Conservation (phyloP, 2,888 invertebrate species). For the Acanthosepion esculentum region DNA sequence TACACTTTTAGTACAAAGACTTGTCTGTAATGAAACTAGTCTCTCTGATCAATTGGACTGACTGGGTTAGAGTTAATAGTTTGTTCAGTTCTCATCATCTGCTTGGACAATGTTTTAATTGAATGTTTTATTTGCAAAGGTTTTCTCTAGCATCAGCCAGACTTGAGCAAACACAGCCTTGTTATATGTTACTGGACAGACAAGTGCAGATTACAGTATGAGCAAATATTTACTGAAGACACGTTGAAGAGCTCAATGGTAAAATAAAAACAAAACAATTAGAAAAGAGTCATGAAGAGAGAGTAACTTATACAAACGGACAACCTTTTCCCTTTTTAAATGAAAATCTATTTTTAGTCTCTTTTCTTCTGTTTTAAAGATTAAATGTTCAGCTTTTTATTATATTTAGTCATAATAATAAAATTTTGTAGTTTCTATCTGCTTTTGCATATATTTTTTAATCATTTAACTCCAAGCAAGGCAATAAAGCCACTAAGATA, state of each 20-base stretch:
- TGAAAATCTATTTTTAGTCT: not conserved
- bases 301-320: not conserved
- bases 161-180: not conserved
- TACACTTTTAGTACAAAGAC: not conserved
- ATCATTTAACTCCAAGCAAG: too few species aligned
- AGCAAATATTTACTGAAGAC: constrained; percentile 4
- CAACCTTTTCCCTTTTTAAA: not conserved
- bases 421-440: not conserved
- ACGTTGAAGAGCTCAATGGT: not conserved
- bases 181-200: not conserved
- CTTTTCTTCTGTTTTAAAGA: not conserved
- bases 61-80: not conserved
- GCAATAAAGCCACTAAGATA: too few species aligned
- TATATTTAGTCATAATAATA: not conserved
- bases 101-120: constrained; percentile 18
- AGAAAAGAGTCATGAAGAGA: not conserved
- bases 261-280: not conserved
- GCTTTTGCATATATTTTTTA: too few species aligned
- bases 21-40: not conserved
- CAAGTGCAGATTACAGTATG: not conserved
- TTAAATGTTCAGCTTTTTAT: not conserved
- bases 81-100: not conserved
- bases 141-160: not conserved
- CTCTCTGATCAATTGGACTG: not conserved
- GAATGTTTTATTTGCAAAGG: not conserved